phyloP scores from a whole-genome alignment of 2,888 invertebrate species.

The Matsumyia berberina region DNA sequence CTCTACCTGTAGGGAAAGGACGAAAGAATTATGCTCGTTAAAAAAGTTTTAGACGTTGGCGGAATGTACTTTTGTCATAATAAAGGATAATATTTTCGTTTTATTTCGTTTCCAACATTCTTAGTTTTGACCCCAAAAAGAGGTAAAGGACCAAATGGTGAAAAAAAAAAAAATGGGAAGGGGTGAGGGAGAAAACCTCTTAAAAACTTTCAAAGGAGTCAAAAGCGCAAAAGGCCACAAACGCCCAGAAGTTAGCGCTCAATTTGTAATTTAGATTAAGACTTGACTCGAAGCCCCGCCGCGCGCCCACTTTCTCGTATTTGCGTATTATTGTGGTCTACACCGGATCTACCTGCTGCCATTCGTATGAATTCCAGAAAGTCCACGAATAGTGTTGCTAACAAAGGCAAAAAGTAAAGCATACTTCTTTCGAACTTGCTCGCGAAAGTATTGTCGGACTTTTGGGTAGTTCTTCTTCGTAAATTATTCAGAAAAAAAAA shows the following conservation, averaged over 20 bases:
- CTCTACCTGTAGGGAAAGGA: slow-evolving; percentile 19
- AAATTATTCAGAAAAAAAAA: no score
- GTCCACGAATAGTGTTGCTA: neutral
- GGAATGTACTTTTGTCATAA: slow-evolving; percentile 52
- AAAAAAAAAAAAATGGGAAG: no score
- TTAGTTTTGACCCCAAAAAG: neutral
- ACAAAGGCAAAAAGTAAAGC: no score
- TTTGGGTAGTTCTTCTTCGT: no score
- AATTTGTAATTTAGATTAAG: slow-evolving; percentile 58
- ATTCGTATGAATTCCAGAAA: neutral
- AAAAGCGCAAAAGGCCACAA: slow-evolving; percentile 30
- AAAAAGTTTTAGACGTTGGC: slow-evolving; percentile 44
- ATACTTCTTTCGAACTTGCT: no score
- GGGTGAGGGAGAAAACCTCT: neutral
- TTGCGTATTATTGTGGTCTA: no score
- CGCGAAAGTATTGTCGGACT: no score
- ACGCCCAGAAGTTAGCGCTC: neutral
- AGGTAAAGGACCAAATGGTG: no score
- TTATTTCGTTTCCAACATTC: slow-evolving; percentile 21
- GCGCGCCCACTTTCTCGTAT: no score
- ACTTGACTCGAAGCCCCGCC: neutral
- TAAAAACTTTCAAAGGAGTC: slow-evolving; percentile 10
- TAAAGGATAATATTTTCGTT: slow-evolving; percentile 47
- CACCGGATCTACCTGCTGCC: no score
- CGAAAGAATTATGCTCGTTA: slow-evolving; percentile 53